Base-by-base conservation (phyloP, 2,113 vertebrate species). In the Reinhardtius hippoglossoides region DNA sequence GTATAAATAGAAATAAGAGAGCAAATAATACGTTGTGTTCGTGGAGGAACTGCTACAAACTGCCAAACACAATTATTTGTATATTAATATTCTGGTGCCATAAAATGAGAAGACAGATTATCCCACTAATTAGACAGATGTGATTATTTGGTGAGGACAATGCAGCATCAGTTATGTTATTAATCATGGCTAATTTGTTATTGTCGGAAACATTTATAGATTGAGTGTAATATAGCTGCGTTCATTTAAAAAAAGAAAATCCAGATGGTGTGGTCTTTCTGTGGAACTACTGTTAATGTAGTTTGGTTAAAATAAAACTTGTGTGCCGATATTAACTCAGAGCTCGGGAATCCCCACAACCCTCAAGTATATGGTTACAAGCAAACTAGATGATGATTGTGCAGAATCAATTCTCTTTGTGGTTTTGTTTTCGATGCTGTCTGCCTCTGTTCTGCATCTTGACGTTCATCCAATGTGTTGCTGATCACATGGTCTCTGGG, bases 401-500 rank as follows among this genome's bases (percentile, higher is more conserved):
- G 21, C 13, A 26, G 24, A 77, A 82, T 44, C 44, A 46, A 37
- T 40, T 64, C 27, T 61, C 21, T 67, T 46, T 9, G 42, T 1
- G 0, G 26, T 46, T 78, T 78, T 59, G 74, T 68, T 81, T 27
- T 63, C 40, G 63, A 65, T 58, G 50, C 24, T 2, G 31, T 57
- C 27, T 61, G 68, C 44, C 67, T 40, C 67, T 71, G 55, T 46
- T 77, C 37, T 42, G 46, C n/a, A 54, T 76, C 60, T 74, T 66
- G 67, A 15, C 50, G 2, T 40, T 21, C 15, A 0, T 31, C 31
- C 31, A 31, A 5, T 13, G 59, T 16, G 44, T 48, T 61, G 56
- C 58, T 40, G 24, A 74, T 84, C 76, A 82, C 80, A 61, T 66
- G 63, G 37, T 61, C 77, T 77, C 66, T 69, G 71, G 42, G 65